These are phyloP conservation scores for Ibycter americanus DNA, from an alignment of 2,797 vertebrate species.

Conservation along the genomic window DNA sequence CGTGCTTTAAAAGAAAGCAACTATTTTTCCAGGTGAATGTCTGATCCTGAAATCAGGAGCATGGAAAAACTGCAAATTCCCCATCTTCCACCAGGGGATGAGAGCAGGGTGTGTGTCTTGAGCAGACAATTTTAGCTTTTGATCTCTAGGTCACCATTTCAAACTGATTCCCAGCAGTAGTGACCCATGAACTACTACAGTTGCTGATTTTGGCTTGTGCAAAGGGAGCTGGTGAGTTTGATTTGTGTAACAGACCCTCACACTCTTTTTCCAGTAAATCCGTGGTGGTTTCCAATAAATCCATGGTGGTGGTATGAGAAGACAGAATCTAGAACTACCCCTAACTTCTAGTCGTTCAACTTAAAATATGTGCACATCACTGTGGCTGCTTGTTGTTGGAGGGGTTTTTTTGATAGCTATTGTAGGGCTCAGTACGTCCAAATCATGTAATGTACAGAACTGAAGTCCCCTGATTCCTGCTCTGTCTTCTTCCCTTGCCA, in stretches of 20 bases:
- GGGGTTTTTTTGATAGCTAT: not conserved
- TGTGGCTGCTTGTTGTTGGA: not conserved
- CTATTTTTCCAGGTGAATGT: not conserved
- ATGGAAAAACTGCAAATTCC: not conserved
- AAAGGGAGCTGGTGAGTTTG: not conserved
- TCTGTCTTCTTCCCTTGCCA: not conserved
- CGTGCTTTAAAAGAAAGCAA: not conserved
- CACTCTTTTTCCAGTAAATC: not conserved
- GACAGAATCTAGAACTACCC: not conserved
- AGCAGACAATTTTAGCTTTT: not conserved
- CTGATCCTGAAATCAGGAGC: not conserved
- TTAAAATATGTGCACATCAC: not conserved
- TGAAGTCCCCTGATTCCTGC: not conserved
- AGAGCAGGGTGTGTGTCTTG: not conserved
- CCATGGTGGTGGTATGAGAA: not conserved
- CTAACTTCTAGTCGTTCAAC: accelerated
- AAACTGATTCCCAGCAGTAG: not conserved
- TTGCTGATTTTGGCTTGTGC: not conserved
- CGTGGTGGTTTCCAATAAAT: not conserved
- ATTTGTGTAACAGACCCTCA: not conserved
- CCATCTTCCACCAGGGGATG: not conserved
- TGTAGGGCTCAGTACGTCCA: not conserved
- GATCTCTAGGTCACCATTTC: not conserved
- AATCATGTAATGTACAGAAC: not conserved
- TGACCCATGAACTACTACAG: not conserved